phyloP scores from a whole-genome alignment of 2,888 invertebrate genomes.

The Trissoscelio sp. region DNA sequence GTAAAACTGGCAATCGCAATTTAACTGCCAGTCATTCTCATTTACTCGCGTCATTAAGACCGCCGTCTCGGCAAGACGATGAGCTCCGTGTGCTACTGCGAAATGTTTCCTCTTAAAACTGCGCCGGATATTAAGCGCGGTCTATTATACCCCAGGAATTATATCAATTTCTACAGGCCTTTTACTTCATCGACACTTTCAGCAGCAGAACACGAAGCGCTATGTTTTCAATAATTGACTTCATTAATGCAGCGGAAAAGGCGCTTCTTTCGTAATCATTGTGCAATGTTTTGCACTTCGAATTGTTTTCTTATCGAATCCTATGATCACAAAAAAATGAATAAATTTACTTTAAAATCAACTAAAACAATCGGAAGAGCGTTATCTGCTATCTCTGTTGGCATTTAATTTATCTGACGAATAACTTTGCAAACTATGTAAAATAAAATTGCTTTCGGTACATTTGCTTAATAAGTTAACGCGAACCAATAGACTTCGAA shows the following conservation, averaged over 20 bases:
- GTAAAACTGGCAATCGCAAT: constrained; percentile 77
- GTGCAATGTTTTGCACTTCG: neutral
- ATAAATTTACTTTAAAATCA: too few species aligned
- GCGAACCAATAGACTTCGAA: too few species aligned
- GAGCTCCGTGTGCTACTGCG: constrained; percentile 57
- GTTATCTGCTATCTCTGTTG: too few species aligned
- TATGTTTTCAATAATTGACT: constrained; percentile 21
- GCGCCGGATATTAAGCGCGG: constrained; percentile 22
- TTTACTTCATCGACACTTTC: constrained; percentile 23
- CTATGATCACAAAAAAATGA: too few species aligned
- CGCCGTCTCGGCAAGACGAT: constrained; percentile 46
- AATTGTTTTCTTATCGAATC: too few species aligned
- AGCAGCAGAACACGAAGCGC: neutral
- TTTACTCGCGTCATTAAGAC: constrained; percentile 75
- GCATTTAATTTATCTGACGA: too few species aligned
- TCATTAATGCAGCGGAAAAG: neutral
- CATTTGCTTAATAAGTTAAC: too few species aligned
- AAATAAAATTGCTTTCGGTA: too few species aligned
- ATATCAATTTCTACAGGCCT: constrained; percentile 43
- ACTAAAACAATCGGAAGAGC: too few species aligned
- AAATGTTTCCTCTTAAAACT: constrained; percentile 49
- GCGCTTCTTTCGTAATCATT: neutral
- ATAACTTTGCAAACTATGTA: too few species aligned
- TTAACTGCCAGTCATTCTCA: constrained; percentile 77
- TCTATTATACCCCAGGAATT: constrained; percentile 36